phyloP scores from a whole-genome alignment of 1,140 invertebrate genomes.

The Drosophila jambulina region DNA sequence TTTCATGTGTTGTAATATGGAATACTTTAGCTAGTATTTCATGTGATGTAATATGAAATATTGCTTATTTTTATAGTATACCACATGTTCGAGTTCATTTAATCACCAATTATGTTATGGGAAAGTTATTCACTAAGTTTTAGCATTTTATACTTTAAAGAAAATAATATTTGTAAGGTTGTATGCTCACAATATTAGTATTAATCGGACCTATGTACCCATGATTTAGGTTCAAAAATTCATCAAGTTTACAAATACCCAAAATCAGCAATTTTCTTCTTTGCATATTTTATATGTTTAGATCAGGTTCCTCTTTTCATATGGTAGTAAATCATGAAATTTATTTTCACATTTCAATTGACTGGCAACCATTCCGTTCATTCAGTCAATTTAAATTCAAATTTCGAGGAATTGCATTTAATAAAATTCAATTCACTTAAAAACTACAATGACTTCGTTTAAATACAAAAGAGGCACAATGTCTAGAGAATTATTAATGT shows the following conservation, averaged over 20 bases:
- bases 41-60: not conserved
- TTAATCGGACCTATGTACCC: not conserved
- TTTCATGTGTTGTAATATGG: not conserved
- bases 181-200: not conserved
- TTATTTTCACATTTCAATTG: slow-evolving; percentile 14
- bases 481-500: not conserved
- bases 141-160: not conserved
- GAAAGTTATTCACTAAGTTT: not conserved
- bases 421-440: slow-evolving; percentile 12
- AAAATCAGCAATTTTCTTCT: not conserved
- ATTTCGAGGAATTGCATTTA: slow-evolving; percentile 8
- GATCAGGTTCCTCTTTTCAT: not conserved
- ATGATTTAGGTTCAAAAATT: not conserved
- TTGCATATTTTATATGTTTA: not conserved
- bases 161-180: not conserved
- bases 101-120: not conserved
- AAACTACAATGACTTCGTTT: slow-evolving; percentile 13
- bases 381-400: slow-evolving; percentile 17
- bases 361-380: slow-evolving; percentile 8
- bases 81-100: not conserved
- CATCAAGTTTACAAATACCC: not conserved
- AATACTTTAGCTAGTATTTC: not conserved
- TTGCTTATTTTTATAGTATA: too few relatives aligned
- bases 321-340: slow-evolving; percentile 8
- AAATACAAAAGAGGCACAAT: not conserved